Percentiles rank a stretch among this genome's conserved stretches.
Conservation (phyloP, 1,140 invertebrate genomes). For the Pectinophora gossypiella region DNA sequence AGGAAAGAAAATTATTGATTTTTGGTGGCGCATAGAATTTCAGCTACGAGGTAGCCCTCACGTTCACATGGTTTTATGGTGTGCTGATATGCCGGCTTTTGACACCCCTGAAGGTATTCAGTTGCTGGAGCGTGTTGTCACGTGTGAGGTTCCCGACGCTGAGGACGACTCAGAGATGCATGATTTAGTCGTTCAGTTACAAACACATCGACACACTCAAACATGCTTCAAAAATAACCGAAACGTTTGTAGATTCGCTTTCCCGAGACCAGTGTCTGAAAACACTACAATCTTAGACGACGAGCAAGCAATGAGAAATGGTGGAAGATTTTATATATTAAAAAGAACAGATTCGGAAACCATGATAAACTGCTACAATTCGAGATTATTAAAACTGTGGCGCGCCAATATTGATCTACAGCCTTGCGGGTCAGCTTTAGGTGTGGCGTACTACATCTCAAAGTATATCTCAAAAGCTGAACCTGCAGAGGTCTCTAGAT, state of each 20-base stretch:
- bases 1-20: conserved; percentile 16
- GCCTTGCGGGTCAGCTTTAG: conserved; percentile 1
- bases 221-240: background rate
- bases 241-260: background rate
- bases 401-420: conserved; percentile 1
- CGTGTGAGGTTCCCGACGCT: background rate
- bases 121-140: conserved; percentile 13
- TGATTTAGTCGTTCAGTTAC: background rate
- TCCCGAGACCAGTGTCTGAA: background rate
- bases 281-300: background rate
- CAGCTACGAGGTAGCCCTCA: conserved; percentile 27
- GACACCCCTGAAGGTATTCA: conserved; percentile 15
- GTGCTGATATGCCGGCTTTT: conserved; percentile 17
- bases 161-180: background rate
- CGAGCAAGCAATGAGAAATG: background rate
- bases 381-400: background rate
- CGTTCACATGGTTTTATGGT: conserved; percentile 28
- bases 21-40: conserved; percentile 18
- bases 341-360: background rate
- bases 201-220: background rate
- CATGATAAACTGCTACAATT: background rate
- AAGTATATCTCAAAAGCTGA: conserved; percentile 8
- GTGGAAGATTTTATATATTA: background rate
- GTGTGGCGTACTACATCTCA: conserved; percentile 7
- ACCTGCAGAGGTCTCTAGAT: conserved; percentile 3